Conservation (phyloP, 2,113 vertebrate genomes). For the Atrichornis clamosus region DNA sequence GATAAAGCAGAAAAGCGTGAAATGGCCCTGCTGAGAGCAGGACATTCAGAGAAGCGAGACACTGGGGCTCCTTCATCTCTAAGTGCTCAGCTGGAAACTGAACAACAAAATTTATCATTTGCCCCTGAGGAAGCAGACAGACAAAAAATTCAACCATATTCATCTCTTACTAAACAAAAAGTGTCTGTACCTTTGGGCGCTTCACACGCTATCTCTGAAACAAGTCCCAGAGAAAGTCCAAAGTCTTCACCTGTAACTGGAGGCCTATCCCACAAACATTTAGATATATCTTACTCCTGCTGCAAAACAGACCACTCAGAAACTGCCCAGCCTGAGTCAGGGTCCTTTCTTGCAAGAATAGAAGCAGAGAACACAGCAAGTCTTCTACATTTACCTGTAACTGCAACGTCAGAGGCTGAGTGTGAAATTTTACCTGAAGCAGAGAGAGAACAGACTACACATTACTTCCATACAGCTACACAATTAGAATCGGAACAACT, state of each 20-base stretch:
- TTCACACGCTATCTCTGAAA: neutral
- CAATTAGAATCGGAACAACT: neutral
- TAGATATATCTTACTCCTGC: neutral
- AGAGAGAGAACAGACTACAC: constrained; percentile 6
- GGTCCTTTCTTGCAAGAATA: neutral
- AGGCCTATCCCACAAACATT: neutral
- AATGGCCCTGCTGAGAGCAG: neutral
- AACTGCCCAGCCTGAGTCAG: constrained; percentile 14
- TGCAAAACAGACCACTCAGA: constrained; percentile 18
- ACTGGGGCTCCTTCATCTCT: neutral
- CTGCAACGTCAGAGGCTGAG: neutral
- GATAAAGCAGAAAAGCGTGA: neutral
- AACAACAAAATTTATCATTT: neutral
- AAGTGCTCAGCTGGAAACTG: neutral
- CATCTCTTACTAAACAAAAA: neutral
- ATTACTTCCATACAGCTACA: constrained; percentile 6
- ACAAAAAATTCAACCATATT: neutral
- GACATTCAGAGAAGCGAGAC: neutral
- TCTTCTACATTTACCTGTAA: neutral
- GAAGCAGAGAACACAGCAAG: constrained; percentile 29
- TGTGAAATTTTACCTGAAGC: constrained; percentile 9
- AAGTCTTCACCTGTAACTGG: neutral
- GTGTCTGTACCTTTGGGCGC: neutral
- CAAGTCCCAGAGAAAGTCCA: neutral
- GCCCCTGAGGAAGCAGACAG: neutral